Base-by-base conservation (phyloP, 2,113 vertebrate genomes). In the Rhizomys pruinosus region DNA sequence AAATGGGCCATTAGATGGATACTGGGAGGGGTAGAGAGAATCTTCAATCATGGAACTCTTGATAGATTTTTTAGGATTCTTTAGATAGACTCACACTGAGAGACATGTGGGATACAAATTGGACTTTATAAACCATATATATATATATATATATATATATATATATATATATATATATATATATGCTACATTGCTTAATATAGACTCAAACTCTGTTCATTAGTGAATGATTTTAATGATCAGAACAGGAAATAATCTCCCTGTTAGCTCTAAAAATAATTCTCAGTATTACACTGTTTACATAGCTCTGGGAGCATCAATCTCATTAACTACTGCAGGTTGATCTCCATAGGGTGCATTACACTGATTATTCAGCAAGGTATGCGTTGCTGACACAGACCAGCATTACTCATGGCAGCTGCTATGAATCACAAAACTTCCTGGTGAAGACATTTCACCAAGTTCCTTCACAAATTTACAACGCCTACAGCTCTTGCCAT, bases 341-440 rank as follows among this genome's bases (percentile, higher is more conserved):
- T 97, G 44, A 94, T 92, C 97, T 95, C 84, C 64, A 91, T 82
- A 87, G 90, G 91, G 78, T 95, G 86, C 86, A 94, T 96, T 96
- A 90, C 86, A 94, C 63, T 97, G 97, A 97, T 97, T 96, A 96
- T 96, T 97, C 97, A 96, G 69, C 92, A 93, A 82, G 3, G 87
- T 95, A 85, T 97, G 57, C n/a, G 0, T 84, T 97, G 96, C 96
- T 95, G 97, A 97, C 96, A 0, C 34, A 97, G 96, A 97, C 92
- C 98, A 94, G 92, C 96, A 57, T 98, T 97, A 96, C 93, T 98
- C 96, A 97, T 92, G 95, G 97, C 76, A 69, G 97, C 93, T 97
- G 96, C 97, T 97, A 93, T 95, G 97, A 98, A 92, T 97, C 96
- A 97, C 91, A 96, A 87, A 39, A 74, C 97, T 97, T 97, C 93